Evolutionary conservation across 2,888 invertebrate species (phyloP).

Genomic region (Xestia rhomboidea): DNA sequence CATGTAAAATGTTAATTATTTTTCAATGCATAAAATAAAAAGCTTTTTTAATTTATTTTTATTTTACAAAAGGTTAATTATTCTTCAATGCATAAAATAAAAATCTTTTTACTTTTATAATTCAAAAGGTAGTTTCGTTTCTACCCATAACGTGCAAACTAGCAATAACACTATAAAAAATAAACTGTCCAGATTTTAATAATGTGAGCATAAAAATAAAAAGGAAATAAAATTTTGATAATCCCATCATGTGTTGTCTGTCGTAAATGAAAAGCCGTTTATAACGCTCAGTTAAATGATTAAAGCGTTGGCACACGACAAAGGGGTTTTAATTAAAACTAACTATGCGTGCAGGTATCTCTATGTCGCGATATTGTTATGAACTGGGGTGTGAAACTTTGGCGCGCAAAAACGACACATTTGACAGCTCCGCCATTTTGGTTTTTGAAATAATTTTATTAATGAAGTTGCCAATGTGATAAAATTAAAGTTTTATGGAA

Average conservation of each 20-base stretch:
- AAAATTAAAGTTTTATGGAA: neutral
- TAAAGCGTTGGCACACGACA: slow-evolving; percentile 58
- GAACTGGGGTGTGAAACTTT: slow-evolving; percentile 38
- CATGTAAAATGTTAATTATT: too few species aligned
- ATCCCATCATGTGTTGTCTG: slow-evolving; percentile 26
- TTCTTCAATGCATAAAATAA: too few species aligned
- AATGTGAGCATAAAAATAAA: slow-evolving; percentile 4
- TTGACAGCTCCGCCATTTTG: slow-evolving; percentile 55
- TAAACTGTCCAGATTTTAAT: neutral
- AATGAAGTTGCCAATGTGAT: neutral
- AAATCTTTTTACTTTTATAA: too few species aligned
- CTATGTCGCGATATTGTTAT: slow-evolving; percentile 44
- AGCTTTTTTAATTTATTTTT: too few species aligned
- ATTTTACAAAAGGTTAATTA: too few species aligned
- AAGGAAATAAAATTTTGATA: slow-evolving; percentile 29
- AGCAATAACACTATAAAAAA: neutral
- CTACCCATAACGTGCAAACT: neutral
- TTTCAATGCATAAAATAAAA: too few species aligned
- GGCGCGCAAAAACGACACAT: slow-evolving; percentile 50
- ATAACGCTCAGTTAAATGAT: slow-evolving; percentile 51
- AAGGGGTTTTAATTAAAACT: slow-evolving; percentile 64
- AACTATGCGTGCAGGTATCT: slow-evolving; percentile 61
- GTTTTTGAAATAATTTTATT: slow-evolving; percentile 6
- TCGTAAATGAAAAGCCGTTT: slow-evolving; percentile 53
- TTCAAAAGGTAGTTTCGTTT: neutral